Percentiles rank a stretch among this genome's conserved stretches.
phyloP scores from a whole-genome alignment of 2,888 invertebrate species.

The Machimus atricapillus region DNA sequence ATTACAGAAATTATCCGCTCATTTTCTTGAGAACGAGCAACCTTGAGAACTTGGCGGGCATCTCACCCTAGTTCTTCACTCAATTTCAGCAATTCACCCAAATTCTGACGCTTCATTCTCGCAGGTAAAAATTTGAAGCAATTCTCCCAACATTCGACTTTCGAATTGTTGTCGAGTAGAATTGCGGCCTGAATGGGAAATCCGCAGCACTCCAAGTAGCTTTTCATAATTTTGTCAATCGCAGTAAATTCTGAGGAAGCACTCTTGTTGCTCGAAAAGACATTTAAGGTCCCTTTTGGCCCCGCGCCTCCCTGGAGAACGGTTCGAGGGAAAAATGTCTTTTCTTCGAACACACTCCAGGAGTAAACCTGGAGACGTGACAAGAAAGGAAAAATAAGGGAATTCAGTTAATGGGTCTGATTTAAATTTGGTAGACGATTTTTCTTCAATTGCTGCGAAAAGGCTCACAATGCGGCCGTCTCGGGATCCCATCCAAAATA shows the following conservation, averaged over 20 bases:
- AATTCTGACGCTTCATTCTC: background rate
- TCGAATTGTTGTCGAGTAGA: background rate
- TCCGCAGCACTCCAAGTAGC: background rate
- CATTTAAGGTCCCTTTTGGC: background rate
- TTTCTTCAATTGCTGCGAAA: background rate
- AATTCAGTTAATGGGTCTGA: background rate
- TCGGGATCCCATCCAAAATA: background rate
- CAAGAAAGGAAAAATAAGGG: background rate
- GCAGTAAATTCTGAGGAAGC: background rate
- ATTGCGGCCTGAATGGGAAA: background rate
- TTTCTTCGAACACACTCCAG: background rate
- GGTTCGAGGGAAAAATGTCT: background rate
- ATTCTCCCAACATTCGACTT: background rate
- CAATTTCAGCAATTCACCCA: background rate
- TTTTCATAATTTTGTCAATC: background rate
- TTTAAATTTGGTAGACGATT: background rate
- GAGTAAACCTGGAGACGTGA: constrained; percentile 1
- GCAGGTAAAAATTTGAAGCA: background rate
- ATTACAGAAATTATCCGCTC: background rate
- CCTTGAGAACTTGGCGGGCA: background rate
- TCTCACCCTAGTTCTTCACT: background rate
- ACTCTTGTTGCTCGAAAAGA: background rate
- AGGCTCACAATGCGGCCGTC: background rate
- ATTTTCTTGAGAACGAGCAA: background rate
- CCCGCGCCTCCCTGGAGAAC: background rate